Percentiles rank a stretch among this genome's conserved stretches.
phyloP scores from a whole-genome alignment of 1,140 invertebrate species.

The Drosophila lini region DNA sequence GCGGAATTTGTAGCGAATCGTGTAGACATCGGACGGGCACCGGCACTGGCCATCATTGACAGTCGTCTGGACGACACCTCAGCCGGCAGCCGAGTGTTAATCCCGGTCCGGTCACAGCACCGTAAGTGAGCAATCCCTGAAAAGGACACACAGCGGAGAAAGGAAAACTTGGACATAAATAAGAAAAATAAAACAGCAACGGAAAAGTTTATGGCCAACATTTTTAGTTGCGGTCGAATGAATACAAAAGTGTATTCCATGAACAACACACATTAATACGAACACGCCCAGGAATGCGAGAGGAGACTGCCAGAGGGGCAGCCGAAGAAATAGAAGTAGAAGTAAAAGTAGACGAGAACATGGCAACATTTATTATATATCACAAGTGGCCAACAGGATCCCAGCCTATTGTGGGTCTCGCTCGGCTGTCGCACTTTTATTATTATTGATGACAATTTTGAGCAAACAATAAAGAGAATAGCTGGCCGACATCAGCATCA shows the following conservation, averaged over 20 bases:
- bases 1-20: constrained; percentile 60
- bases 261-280: constrained; percentile 66
- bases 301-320: constrained; percentile 17
- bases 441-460: constrained; percentile 83
- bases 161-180: constrained; percentile 69
- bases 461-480: constrained; percentile 76
- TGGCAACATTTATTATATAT: constrained; percentile 76
- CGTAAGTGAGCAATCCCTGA: constrained; percentile 21
- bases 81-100: constrained; percentile 64
- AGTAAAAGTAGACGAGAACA: constrained; percentile 36
- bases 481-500: constrained; percentile 33
- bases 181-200: constrained; percentile 62
- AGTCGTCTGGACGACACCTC: constrained; percentile 49
- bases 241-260: constrained; percentile 79
- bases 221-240: constrained; percentile 81
- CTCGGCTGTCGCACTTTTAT: constrained; percentile 66
- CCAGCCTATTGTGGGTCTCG: constrained; percentile 53
- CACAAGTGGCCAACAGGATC: constrained; percentile 69
- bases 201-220: constrained; percentile 74
- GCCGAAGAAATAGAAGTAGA: constrained; percentile 12
- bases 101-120: constrained; percentile 37
- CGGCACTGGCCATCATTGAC: constrained; percentile 55
- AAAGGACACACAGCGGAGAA: constrained; percentile 40
- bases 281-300: constrained; percentile 18
- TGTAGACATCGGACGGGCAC: constrained; percentile 41